Evolutionary conservation across 2,797 vertebrate species (phyloP).

Genomic region (Gambusia yucatana): DNA sequence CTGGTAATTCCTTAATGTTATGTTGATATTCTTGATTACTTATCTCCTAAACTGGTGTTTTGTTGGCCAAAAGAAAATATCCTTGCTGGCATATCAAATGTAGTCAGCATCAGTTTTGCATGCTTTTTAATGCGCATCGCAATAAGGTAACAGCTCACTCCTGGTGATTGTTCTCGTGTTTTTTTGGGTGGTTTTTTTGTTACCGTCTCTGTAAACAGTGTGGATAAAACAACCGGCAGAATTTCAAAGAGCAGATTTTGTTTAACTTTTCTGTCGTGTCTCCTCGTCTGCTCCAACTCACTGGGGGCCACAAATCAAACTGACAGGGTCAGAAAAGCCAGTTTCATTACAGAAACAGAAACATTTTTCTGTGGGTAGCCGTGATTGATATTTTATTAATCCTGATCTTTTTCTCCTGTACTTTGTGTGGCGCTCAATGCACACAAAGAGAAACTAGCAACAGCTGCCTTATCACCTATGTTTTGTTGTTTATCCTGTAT

Average conservation of each 20-base stretch:
- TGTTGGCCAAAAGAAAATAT: not conserved
- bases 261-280: slow-evolving; percentile 41
- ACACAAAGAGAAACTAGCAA: slow-evolving; percentile 3
- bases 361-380: slow-evolving; percentile 34
- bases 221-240: slow-evolving; percentile 20
- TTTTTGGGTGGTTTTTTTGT: not conserved
- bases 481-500: slow-evolving; percentile 37
- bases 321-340: slow-evolving; percentile 43
- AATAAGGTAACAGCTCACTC: slow-evolving; percentile 3
- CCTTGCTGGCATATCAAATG: not conserved
- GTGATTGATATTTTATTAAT: slow-evolving; percentile 62
- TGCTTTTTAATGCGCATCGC: slow-evolving; percentile 14
- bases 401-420: slow-evolving; percentile 28
- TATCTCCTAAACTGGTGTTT: not conserved
- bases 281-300: slow-evolving; percentile 7
- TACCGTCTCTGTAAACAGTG: slow-evolving; percentile 41
- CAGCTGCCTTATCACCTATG: slow-evolving; percentile 34
- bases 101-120: not conserved
- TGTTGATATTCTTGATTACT: not conserved
- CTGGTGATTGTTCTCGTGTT: not conserved
- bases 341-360: slow-evolving; percentile 47
- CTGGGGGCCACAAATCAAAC: slow-evolving; percentile 45
- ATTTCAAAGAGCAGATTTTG: slow-evolving; percentile 43
- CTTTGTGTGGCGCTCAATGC: slow-evolving; percentile 11
- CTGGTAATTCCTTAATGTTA: not conserved